Conservation (phyloP, 1,140 invertebrate genomes). For the Acromyrmex heyeri region DNA sequence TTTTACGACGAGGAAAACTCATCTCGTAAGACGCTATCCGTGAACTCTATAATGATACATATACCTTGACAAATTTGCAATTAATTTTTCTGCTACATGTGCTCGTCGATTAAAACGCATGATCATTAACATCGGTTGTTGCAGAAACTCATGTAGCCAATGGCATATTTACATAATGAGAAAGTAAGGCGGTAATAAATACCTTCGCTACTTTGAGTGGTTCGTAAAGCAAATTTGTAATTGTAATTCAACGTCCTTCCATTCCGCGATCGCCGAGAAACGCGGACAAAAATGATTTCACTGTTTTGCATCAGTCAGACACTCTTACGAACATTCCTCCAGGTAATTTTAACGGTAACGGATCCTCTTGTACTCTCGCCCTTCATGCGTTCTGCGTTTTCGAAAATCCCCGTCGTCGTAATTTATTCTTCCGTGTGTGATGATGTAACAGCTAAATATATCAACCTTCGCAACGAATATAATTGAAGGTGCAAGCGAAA, state of each 20-base stretch:
- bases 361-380: not conserved
- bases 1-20: not conserved
- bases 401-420: slow-evolving; percentile 22
- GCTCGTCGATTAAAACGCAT: slow-evolving; percentile 15
- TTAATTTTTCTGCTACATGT: slow-evolving; percentile 15
- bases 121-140: not conserved
- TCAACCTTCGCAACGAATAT: slow-evolving; percentile 22
- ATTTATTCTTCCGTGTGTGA: slow-evolving; percentile 37
- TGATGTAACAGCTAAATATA: slow-evolving; percentile 12
- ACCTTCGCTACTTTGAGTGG: not conserved
- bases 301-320: slow-evolving; percentile 57
- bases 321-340: slow-evolving; percentile 34
- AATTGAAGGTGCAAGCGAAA: not conserved
- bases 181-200: slow-evolving; percentile 64
- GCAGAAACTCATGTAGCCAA: not conserved
- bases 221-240: slow-evolving; percentile 67
- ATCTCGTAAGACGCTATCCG: not conserved
- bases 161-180: slow-evolving; percentile 66
- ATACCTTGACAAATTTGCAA: slow-evolving; percentile 16
- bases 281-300: slow-evolving; percentile 57
- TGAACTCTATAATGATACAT: slow-evolving; percentile 17
- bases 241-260: slow-evolving; percentile 69
- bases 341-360: slow-evolving; percentile 46
- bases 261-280: slow-evolving; percentile 57
- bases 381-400: slow-evolving; percentile 2